These are phyloP conservation scores for Dicerorhinus sumatrensis DNA, from an alignment of 2,113 vertebrate genomes.

Conservation along the genomic window DNA sequence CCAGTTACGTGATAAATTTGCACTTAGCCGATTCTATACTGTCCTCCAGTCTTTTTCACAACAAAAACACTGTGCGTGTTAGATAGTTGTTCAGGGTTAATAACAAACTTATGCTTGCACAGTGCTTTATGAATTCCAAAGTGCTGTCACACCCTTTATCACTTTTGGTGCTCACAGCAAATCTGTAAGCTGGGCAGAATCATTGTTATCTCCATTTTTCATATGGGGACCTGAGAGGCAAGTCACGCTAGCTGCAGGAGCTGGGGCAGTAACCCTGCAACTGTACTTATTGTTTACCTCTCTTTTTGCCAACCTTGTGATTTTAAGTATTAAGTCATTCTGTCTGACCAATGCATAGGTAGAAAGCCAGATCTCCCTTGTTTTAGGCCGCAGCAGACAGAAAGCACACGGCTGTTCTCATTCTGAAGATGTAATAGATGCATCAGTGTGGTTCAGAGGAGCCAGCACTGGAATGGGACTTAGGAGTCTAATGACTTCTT, in stretches of 20 bases:
- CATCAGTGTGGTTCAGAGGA: neutral
- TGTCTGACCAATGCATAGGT: neutral
- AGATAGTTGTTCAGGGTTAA: neutral
- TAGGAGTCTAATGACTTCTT: neutral
- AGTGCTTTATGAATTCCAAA: neutral
- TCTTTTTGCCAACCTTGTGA: neutral
- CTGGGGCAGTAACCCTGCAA: neutral
- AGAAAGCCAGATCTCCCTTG: neutral
- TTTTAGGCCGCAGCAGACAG: neutral
- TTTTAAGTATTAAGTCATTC: neutral
- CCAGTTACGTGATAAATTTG: neutral
- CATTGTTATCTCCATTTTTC: constrained; percentile 5
- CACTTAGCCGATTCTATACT: neutral
- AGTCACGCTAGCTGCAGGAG: neutral
- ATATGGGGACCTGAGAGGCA: neutral
- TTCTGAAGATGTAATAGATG: neutral
- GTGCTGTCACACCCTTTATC: neutral
- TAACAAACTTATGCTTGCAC: neutral
- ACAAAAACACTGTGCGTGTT: neutral
- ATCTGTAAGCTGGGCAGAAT: neutral
- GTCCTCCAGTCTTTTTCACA: neutral
- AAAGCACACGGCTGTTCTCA: neutral
- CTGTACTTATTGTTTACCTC: neutral
- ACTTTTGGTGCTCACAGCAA: neutral
- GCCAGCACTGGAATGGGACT: neutral